Conservation (phyloP, 2,113 vertebrate genomes). For the Albula glossodonta region DNA sequence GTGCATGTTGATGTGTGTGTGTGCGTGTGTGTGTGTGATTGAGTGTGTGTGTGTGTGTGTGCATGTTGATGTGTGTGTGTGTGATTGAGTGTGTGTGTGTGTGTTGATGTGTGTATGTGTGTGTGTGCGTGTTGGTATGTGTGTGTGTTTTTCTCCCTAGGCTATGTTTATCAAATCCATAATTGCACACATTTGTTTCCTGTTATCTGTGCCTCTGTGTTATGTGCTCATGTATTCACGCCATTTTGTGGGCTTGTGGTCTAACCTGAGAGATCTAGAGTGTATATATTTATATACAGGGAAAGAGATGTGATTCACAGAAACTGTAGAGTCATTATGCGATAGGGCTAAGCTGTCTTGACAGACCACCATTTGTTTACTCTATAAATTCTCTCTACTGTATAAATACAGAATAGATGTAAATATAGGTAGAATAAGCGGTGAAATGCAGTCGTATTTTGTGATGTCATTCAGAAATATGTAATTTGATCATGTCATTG, state of each 20-base stretch:
- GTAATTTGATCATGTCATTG: not conserved
- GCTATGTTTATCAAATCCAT: not conserved
- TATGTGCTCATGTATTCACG: not conserved
- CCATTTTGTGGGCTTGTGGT: not conserved
- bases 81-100: too few relatives aligned
- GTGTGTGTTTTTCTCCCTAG: too few relatives aligned
- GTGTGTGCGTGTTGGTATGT: too few relatives aligned
- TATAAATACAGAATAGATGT: too few relatives aligned
- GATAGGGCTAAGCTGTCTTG: not conserved
- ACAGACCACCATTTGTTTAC: not conserved
- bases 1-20: too few relatives aligned
- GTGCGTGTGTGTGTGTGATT: too few relatives aligned
- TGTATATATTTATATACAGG: not conserved
- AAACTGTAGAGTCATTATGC: not conserved
- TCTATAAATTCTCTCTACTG: not conserved
- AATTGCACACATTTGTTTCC: constrained; percentile 10
- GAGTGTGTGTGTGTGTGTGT: not conserved
- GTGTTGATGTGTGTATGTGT: not conserved
- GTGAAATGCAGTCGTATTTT: not conserved
- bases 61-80: too few relatives aligned
- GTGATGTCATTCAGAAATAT: not conserved
- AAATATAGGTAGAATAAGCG: too few relatives aligned
- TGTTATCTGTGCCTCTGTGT: not conserved
- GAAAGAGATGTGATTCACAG: not conserved
- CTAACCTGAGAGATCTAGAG: not conserved